A percentile compares a stretch with the other conserved stretches of the same genome.
phyloP scores from a whole-genome alignment of 2,113 vertebrate species.

The Pampusana beccarii region DNA sequence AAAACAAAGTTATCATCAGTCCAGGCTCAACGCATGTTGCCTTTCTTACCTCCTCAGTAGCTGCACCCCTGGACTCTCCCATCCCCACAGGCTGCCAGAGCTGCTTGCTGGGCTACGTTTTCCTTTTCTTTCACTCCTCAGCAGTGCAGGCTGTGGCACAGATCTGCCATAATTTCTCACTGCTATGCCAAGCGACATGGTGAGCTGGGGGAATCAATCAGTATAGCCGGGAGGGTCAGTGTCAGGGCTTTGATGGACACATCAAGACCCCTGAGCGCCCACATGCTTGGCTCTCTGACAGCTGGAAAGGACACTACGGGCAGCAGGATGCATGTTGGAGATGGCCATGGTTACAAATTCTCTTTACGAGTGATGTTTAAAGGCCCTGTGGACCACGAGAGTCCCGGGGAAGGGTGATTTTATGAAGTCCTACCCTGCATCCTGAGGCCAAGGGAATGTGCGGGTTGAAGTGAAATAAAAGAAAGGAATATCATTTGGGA shows the following conservation, averaged over 20 bases:
- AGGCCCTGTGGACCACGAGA: rapidly evolving
- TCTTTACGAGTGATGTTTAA: not conserved
- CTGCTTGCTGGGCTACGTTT: not conserved
- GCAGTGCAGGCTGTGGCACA: not conserved
- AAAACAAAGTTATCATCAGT: not conserved
- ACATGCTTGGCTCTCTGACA: not conserved
- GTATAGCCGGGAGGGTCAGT: not conserved
- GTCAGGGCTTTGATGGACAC: not conserved
- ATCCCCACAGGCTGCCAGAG: rapidly evolving
- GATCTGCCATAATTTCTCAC: not conserved
- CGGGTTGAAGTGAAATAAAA: not conserved
- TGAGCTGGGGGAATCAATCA: not conserved
- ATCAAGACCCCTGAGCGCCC: not conserved
- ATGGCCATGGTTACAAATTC: not conserved
- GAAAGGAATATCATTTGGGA: not conserved
- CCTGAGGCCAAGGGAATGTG: not conserved
- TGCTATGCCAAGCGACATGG: not conserved
- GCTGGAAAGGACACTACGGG: not conserved
- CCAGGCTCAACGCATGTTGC: not conserved
- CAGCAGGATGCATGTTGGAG: not conserved
- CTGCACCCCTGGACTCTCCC: not conserved
- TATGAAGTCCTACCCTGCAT: not conserved
- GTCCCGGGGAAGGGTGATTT: not conserved
- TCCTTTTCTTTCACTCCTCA: not conserved
- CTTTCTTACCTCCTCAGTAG: not conserved